Conservation (phyloP, 92 coral and sea anemone genomes). For the Palythoa heliodiscus region DNA sequence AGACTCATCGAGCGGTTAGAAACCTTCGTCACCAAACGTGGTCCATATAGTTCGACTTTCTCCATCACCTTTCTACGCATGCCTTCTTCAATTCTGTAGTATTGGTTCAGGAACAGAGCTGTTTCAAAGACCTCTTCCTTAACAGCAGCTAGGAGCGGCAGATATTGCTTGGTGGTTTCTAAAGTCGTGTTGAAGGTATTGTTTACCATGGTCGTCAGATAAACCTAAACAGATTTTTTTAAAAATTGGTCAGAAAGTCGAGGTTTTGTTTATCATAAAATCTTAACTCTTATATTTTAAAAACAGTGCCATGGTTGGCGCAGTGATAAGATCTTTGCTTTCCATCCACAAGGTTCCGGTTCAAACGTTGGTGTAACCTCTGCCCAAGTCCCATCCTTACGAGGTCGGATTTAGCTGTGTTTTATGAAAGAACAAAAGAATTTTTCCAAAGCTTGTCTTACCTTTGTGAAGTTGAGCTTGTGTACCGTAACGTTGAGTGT, state of each 20-base stretch:
- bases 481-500: conserved; percentile 46
- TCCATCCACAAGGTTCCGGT: too few species aligned
- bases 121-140: conserved; percentile 81
- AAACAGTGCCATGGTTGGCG: too few species aligned
- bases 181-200: conserved; percentile 42
- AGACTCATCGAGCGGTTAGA: conserved; percentile 44
- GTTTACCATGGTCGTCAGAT: conserved; percentile 55
- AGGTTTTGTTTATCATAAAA: too few species aligned
- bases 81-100: conserved; percentile 62
- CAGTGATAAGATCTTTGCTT: too few species aligned
- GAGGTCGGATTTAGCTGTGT: too few species aligned
- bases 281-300: too few species aligned
- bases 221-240: neutral
- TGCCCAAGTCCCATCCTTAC: too few species aligned
- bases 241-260: neutral
- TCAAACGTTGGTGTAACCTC: too few species aligned
- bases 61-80: conserved; percentile 37
- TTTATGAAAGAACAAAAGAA: too few species aligned
- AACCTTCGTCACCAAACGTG: conserved; percentile 23
- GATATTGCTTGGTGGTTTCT: conserved; percentile 52
- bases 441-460: neutral
- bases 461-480: conserved; percentile 64
- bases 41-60: conserved; percentile 9
- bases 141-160: conserved; percentile 64
- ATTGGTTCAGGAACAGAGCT: conserved; percentile 71